phyloP scores from a whole-genome alignment of 2,888 invertebrate species.

The Imbricaverruca yamaguchii region DNA sequence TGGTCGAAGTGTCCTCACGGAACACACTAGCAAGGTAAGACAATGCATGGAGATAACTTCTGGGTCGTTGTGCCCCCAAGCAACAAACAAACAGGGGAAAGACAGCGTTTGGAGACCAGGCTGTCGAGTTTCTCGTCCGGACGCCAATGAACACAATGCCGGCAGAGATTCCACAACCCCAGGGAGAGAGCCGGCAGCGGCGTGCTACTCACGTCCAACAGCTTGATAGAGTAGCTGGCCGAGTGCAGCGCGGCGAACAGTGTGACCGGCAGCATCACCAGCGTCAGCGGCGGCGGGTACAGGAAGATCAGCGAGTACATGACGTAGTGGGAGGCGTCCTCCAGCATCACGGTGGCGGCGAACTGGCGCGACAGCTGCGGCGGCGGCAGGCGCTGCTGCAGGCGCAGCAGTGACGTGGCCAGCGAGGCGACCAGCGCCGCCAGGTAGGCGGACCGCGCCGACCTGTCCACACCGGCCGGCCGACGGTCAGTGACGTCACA shows the following conservation, averaged over 20 bases:
- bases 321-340: conserved; percentile 83
- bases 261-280: conserved; percentile 81
- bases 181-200: no score
- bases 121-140: no score
- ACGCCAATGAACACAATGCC: no score
- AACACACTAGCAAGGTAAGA: no score
- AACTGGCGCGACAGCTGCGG: conserved; percentile 77
- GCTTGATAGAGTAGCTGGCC: conserved; percentile 78
- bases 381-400: conserved; percentile 86
- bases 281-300: conserved; percentile 59
- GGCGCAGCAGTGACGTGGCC: conserved; percentile 85
- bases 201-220: conserved; percentile 76
- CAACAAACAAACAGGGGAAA: no score
- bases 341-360: conserved; percentile 47
- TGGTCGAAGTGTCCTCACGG: no score
- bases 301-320: conserved; percentile 92
- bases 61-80: no score
- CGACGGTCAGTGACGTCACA: no score
- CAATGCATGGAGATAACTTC: no score
- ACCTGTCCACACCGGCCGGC: conserved; percentile 23
- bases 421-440: conserved; percentile 88
- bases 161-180: no score
- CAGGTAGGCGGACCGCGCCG: conserved; percentile 55
- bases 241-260: conserved; percentile 89
- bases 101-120: no score